A percentile compares a stretch with the other conserved stretches of the same genome.
phyloP scores from a whole-genome alignment of 2,797 vertebrate species.

The Macroramphosus scolopax region DNA sequence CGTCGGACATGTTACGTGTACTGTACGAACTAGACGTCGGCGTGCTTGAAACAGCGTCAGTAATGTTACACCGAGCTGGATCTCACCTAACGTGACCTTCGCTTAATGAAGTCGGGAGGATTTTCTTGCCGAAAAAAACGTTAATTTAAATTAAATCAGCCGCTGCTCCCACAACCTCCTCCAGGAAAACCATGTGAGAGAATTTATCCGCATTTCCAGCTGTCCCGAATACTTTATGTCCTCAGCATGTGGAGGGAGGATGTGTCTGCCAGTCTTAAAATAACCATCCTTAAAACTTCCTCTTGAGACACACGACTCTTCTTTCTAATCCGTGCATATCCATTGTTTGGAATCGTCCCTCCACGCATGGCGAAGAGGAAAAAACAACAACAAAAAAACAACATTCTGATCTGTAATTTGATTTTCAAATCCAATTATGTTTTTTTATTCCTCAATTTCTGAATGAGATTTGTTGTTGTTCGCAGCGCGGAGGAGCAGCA shows the following conservation, averaged over 20 bases:
- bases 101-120: neutral
- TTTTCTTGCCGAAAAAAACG: conserved; percentile 22
- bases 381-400: too few species aligned
- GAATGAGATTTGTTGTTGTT: conserved; percentile 11
- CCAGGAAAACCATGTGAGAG: conserved; percentile 33
- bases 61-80: neutral
- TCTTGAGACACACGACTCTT: conserved; percentile 10
- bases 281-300: conserved; percentile 28
- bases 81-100: conserved; percentile 9
- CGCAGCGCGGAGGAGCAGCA: conserved; percentile 3
- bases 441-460: neutral
- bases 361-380: neutral
- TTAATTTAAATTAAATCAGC: conserved; percentile 45
- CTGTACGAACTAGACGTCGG: too few species aligned
- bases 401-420: too few species aligned
- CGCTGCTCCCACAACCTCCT: conserved; percentile 25
- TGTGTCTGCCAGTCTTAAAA: conserved; percentile 33
- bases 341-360: neutral
- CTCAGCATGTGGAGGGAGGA: conserved; percentile 49
- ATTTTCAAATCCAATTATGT: too few species aligned
- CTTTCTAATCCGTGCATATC: conserved; percentile 3
- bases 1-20: too few species aligned
- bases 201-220: conserved; percentile 37
- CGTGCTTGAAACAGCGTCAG: neutral
- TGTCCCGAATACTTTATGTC: conserved; percentile 44